Conservation (phyloP, 2,888 invertebrate species). For the Uloborus plumipes region DNA sequence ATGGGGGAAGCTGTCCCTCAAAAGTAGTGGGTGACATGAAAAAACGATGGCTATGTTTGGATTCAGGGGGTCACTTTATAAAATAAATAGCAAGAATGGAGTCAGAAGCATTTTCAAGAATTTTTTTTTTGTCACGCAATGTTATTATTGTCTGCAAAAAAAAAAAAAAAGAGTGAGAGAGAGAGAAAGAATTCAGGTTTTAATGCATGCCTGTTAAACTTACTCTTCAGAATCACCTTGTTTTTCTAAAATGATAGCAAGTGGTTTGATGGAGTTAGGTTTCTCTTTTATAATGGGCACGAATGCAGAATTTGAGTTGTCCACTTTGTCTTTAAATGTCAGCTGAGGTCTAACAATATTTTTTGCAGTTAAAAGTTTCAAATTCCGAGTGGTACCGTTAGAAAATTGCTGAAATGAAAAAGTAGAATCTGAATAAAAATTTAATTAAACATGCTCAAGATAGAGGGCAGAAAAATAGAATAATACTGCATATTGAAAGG, state of each 20-base stretch:
- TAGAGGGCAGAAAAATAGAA: neutral
- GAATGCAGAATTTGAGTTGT: conserved; percentile 86
- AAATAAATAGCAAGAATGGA: no score
- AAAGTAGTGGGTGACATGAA: no score
- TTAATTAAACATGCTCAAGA: neutral
- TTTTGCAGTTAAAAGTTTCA: conserved; percentile 70
- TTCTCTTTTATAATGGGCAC: conserved; percentile 86
- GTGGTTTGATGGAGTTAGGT: conserved; percentile 87
- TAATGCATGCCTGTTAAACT: conserved; percentile 8
- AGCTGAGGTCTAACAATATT: conserved; percentile 81
- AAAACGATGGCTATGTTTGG: no score
- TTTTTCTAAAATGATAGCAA: conserved; percentile 81
- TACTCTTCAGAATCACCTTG: conserved; percentile 75
- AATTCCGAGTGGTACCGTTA: conserved; percentile 58
- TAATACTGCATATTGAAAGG: no score
- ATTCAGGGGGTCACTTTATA: no score
- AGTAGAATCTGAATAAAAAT: neutral
- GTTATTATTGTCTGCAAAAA: no score
- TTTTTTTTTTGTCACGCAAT: neutral
- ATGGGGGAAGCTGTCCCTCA: no score
- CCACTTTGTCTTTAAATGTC: conserved; percentile 85
- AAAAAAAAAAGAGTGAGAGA: no score
- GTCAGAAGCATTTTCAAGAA: neutral
- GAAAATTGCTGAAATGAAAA: conserved; percentile 37
- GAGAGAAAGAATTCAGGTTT: neutral